Percentiles rank a stretch among this genome's conserved stretches.
Evolutionary conservation across 2,113 vertebrate species (phyloP).

Genomic region (Tyto alba): DNA sequence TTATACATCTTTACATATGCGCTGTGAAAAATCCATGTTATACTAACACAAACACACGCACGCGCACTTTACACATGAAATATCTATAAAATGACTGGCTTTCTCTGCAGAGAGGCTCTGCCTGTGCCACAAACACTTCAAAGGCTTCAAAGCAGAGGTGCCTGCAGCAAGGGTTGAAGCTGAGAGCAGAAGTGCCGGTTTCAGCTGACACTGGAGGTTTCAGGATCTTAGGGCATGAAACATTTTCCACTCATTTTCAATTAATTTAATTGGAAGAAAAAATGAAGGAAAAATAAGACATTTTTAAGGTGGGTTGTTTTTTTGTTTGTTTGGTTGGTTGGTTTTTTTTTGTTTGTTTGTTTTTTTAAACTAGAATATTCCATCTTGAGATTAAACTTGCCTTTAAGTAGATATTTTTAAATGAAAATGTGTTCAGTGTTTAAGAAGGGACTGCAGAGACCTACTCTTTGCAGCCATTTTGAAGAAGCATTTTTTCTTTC

Average conservation of each 20-base stretch:
- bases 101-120: not conserved
- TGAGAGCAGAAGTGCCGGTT: not conserved
- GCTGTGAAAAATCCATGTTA: not conserved
- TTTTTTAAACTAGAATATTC: not conserved
- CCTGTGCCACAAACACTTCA: constrained; percentile 33
- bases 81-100: not conserved
- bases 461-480: not conserved
- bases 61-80: not conserved
- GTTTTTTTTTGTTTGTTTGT: not conserved
- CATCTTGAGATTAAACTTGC: not conserved
- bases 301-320: not conserved
- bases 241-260: constrained; percentile 33
- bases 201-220: constrained; percentile 40
- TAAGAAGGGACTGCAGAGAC: not conserved
- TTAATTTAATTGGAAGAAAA: constrained; percentile 25
- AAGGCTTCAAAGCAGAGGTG: constrained; percentile 54
- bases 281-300: not conserved
- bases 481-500: not conserved
- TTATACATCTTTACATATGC: not conserved
- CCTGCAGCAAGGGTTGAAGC: constrained; percentile 33
- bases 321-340: not conserved
- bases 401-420: not conserved
- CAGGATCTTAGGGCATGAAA: constrained; percentile 34
- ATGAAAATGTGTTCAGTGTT: not conserved
- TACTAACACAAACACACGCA: not conserved